A percentile compares a stretch with the other conserved stretches of the same genome.
These are phyloP conservation scores for Caenorhabditis sulstoni DNA, from an alignment of 2,888 invertebrate genomes.

Conservation along the genomic window DNA sequence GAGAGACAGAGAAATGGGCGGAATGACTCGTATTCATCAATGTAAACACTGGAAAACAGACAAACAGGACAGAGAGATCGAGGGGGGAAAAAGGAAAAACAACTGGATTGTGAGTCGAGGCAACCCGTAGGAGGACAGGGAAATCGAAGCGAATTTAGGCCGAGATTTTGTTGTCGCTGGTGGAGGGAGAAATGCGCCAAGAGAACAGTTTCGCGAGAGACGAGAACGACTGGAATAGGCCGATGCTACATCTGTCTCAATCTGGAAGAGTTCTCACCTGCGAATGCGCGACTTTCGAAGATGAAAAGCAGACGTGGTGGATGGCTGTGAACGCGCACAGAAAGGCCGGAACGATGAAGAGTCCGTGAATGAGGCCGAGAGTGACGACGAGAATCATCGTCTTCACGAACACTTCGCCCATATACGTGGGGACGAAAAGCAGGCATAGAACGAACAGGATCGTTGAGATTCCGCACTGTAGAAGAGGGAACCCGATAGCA, in stretches of 20 bases:
- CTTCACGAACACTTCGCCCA: conserved; percentile 79
- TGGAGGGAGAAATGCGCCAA: conserved; percentile 65
- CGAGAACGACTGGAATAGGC: conserved; percentile 60
- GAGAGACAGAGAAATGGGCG: conserved; percentile 5
- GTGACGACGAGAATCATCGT: conserved; percentile 78
- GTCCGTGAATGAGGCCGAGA: conserved; percentile 75
- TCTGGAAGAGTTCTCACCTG: conserved; percentile 33
- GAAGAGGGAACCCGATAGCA: conserved; percentile 76
- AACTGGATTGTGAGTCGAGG: conserved; percentile 41
- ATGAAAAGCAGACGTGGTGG: conserved; percentile 47
- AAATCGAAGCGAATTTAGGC: conserved; percentile 37
- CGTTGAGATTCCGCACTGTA: conserved; percentile 77
- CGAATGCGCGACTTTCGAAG: conserved; percentile 50
- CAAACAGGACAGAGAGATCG: conserved; percentile 26
- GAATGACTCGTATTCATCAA: conserved; percentile 47
- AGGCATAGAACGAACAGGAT: conserved; percentile 75
- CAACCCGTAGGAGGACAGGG: conserved; percentile 38
- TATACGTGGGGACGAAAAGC: conserved; percentile 75
- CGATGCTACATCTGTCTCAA: too few relatives aligned
- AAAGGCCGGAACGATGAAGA: conserved; percentile 75
- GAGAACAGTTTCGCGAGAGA: conserved; percentile 65
- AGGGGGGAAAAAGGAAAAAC: conserved; percentile 34
- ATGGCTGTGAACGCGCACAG: conserved; percentile 75
- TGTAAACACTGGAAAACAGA: conserved; percentile 36
- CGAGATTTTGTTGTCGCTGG: conserved; percentile 64